Conservation (phyloP, 2,888 invertebrate species). For the Iphiclides podalirius region DNA sequence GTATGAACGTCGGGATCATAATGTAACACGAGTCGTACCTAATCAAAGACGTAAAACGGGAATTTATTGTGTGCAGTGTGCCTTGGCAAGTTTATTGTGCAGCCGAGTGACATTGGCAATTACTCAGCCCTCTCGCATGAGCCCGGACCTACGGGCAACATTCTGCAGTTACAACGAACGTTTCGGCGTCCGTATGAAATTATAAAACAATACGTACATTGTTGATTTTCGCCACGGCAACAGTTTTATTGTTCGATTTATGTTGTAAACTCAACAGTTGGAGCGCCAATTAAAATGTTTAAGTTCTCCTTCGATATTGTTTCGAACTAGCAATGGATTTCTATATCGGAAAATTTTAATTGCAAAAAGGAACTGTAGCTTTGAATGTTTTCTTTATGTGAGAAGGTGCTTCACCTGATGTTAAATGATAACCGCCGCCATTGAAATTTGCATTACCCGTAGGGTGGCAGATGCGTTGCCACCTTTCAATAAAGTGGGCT, state of each 20-base stretch:
- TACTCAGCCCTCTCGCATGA: constrained; percentile 67
- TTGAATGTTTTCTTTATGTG: no score
- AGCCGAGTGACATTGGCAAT: constrained; percentile 69
- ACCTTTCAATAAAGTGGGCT: no score
- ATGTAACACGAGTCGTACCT: constrained; percentile 67
- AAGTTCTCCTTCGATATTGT: not conserved
- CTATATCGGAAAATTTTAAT: no score
- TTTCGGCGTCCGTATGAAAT: constrained; percentile 29
- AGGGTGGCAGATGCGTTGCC: no score
- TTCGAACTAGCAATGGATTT: not conserved
- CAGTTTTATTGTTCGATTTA: constrained; percentile 1
- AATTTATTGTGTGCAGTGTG: constrained; percentile 74
- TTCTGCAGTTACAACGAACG: constrained; percentile 36
- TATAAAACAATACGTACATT: constrained; percentile 35
- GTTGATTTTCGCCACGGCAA: constrained; percentile 27
- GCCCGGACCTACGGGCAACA: constrained; percentile 37
- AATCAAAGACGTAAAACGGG: constrained; percentile 75
- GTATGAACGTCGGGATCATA: constrained; percentile 51
- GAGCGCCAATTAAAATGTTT: constrained; percentile 8
- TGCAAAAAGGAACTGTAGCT: no score
- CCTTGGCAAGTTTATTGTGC: constrained; percentile 72
- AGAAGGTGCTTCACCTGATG: not conserved
- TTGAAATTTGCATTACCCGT: no score
- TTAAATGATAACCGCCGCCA: no score
- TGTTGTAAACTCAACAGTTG: not conserved